phyloP scores from a whole-genome alignment of 2,113 vertebrate genomes.

The Salvelinus fontinalis region DNA sequence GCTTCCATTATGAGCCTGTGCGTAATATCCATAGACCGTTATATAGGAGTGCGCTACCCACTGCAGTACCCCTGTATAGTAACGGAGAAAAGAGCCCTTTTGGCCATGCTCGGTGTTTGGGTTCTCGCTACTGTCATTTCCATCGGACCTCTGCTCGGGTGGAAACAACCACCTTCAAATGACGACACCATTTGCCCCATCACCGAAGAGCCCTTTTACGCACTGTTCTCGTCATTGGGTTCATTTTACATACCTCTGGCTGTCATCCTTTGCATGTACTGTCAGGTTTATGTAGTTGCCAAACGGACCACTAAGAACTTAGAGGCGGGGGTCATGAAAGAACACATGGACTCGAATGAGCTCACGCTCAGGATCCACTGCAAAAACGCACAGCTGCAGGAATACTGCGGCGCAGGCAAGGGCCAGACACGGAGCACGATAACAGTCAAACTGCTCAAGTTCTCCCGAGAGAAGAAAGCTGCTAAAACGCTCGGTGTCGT shows the following conservation, averaged over 20 bases:
- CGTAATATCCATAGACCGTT: constrained; percentile 37
- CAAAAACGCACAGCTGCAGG: constrained; percentile 76
- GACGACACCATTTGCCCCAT: constrained; percentile 27
- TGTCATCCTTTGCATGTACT: constrained; percentile 35
- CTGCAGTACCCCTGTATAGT: constrained; percentile 29
- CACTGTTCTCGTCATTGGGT: constrained; percentile 32
- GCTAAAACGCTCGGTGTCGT: constrained; percentile 66
- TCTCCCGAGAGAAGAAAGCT: constrained; percentile 62
- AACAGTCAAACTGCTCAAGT: constrained; percentile 65
- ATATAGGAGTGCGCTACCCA: constrained; percentile 36
- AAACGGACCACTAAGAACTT: constrained; percentile 28
- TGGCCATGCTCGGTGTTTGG: constrained; percentile 34
- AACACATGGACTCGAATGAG: constrained; percentile 21
- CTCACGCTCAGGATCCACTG: constrained; percentile 44
- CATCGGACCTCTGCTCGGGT: constrained; percentile 35
- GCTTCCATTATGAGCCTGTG: constrained; percentile 37
- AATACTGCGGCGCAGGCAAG: constrained; percentile 73
- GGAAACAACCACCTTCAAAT: constrained; percentile 29
- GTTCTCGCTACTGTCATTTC: constrained; percentile 29
- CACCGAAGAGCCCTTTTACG: constrained; percentile 37
- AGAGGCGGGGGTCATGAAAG: constrained; percentile 23
- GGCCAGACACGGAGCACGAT: constrained; percentile 78
- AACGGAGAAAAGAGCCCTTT: constrained; percentile 25
- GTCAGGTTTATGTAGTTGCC: constrained; percentile 28
- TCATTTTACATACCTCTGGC: constrained; percentile 35